Base-by-base conservation (phyloP, 2,888 invertebrate genomes). In the Drosophila algonquin region DNA sequence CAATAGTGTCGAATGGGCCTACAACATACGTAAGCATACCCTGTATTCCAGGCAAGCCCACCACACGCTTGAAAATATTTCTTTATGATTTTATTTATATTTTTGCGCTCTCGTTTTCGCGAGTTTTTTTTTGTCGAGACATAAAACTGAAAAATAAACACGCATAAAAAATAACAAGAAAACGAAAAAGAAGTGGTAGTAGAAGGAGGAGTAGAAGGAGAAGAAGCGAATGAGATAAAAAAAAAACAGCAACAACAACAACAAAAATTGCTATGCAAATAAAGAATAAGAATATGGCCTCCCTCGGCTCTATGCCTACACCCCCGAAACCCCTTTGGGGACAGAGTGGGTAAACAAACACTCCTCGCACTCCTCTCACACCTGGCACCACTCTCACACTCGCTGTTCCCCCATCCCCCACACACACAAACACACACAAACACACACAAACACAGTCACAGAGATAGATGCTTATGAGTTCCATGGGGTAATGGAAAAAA, bases 131-230 rank as follows among this genome's bases (percentile, higher is more conserved):
- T 21, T 30, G 7, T 2, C 40, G 6, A 40, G 80, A 72, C 86
- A 86, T 86, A 85, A 85, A 85, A 85, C 80, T 85, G 72, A 85
- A 87, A 85, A 74, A 74, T 78, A 79, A 85, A 85, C 81, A 87
- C 52, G 74, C 83, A 82, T 79, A 77, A 77, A 81, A 82, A 65
- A 80, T 60, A 80, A 48, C 46, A 72, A 65, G n/a, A 64, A 67
- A 14, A 40, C 40, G 62, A 80, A 59, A 21, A 63, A 64, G 46
- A 53, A 45, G 63, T 47, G 14, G 21, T 0, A 21, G 64, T 1
- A 3, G 32, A 4, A 35, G 64, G 30, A 16, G 65, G 0, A 18
- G 18, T 18, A 3, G 32, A 2, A 50, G 64, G 24, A 50, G 44
- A 40, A 53, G 44, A n/a, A 40, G 40, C 40, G n/a, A 40, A 40